Base-by-base conservation (phyloP, 2,113 vertebrate genomes). In the Hippopotamus amphibius region DNA sequence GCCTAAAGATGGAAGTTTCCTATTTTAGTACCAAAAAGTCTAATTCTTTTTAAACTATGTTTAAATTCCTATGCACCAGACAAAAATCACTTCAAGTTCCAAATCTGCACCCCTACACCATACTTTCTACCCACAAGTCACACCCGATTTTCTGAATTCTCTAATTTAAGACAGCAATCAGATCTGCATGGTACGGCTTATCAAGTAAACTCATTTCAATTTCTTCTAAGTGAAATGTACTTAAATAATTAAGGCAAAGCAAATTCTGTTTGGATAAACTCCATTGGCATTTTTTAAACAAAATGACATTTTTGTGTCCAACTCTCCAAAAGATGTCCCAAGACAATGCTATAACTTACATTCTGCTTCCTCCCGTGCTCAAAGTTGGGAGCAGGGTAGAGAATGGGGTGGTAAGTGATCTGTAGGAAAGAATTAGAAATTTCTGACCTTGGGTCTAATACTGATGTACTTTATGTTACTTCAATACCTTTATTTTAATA, bases 141-240 rank as follows among this genome's bases (percentile, higher is more conserved):
- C 46, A 53, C 3, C 5, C 48, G 28, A 30, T 50, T 59, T 74
- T 71, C 50, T 4, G 33, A 61, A n/a, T 61, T 82, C 59, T 88
- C 84, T 84, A 61, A 61, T 80, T 77, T 59, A 88, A 81, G 86
- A 90, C 16, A 95, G 22, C 28, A 65, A 84, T 65, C 57, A 77
- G 28, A 86, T 88, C 24, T 86, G 63, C 12, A 72, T 26, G 43
- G 43, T 65, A 37, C 26, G 30, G 53, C 33, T 91, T 59, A 80
- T 68, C 88, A 83, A 85, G 14, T 55, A 77, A 69, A 53, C 4
- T 68, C 59, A 93, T 65, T 72, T 80, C 63, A 55, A 79, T 37
- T 61, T 90, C 84, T 81, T 16, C 4, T 69, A 93, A 81, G 13
- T 22, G 0, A 88, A 80, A 77, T 11, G 2, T 14, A 74, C 10